phyloP scores from a whole-genome alignment of 1,140 invertebrate genomes.

The Drosophila leontia region DNA sequence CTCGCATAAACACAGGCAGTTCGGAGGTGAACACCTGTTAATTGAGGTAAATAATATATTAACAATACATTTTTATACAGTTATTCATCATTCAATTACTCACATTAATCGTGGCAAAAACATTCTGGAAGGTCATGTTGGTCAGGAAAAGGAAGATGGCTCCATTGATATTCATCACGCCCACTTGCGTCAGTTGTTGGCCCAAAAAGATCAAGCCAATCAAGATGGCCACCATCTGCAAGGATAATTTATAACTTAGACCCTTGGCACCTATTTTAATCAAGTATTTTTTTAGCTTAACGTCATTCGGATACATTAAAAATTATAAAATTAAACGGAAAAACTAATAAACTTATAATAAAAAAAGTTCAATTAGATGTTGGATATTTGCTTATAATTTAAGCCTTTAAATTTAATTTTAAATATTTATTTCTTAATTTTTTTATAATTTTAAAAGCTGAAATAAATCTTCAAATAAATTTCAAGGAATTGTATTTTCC shows the following conservation, averaged over 20 bases:
- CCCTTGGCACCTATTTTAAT: background rate
- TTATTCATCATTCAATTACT: constrained; percentile 81
- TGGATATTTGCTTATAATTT: background rate
- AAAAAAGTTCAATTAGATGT: background rate
- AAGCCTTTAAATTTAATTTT: no score
- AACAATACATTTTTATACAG: background rate
- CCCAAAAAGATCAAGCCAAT: constrained; percentile 96
- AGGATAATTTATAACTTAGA: constrained; percentile 5
- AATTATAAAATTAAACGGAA: background rate
- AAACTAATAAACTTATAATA: background rate
- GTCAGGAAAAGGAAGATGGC: constrained; percentile 96
- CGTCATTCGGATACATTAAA: background rate
- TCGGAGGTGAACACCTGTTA: constrained; percentile 95
- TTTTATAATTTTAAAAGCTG: no score
- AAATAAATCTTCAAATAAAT: no score
- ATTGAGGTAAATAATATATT: background rate
- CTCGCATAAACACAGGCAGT: constrained; percentile 95
- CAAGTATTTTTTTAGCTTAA: constrained; percentile 2
- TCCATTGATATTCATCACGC: constrained; percentile 98
- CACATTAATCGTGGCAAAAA: constrained; percentile 95
- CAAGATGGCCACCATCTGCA: constrained; percentile 92
- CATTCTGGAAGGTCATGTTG: constrained; percentile 97
- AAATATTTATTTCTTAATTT: background rate
- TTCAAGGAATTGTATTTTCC: no score
- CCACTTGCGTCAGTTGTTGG: constrained; percentile 93